Conservation (phyloP, 2,113 vertebrate species). For the Myotis lucifugus region DNA sequence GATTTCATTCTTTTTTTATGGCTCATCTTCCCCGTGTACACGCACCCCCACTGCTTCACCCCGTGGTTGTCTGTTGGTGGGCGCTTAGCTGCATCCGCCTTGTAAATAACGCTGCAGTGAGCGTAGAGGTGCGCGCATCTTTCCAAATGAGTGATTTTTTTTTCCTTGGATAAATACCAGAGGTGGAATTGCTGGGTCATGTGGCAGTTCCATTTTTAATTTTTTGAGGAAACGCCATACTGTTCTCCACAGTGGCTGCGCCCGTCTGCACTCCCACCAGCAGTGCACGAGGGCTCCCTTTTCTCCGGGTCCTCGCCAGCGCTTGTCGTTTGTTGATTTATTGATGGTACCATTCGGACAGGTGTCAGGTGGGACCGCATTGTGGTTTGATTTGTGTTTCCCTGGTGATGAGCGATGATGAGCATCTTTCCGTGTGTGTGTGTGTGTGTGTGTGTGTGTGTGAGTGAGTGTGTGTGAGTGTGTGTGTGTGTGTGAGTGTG, state of each 20-base stretch:
- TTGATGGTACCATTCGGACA: background rate
- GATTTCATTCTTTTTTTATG: background rate
- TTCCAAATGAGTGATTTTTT: background rate
- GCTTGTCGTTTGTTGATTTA: background rate
- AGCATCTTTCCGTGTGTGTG: background rate
- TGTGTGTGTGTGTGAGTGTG: too few species aligned
- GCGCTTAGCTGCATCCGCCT: background rate
- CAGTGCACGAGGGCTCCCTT: background rate
- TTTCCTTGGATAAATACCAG: background rate
- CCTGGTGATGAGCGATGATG: background rate
- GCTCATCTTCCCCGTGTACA: background rate
- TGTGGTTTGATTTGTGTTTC: background rate
- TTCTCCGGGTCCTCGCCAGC: background rate
- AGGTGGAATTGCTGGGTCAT: background rate
- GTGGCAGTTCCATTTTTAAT: background rate
- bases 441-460: too few species aligned
- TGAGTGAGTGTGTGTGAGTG: too few species aligned
- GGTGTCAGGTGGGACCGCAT: background rate
- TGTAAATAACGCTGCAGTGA: background rate
- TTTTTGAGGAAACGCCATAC: background rate
- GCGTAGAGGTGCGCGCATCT: background rate
- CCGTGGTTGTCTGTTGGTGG: fast-evolving
- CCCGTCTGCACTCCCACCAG: background rate
- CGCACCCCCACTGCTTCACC: too few species aligned
- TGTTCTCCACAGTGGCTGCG: background rate